Percentiles rank a stretch among this genome's conserved stretches.
phyloP scores from a whole-genome alignment of 2,797 vertebrate species.

The Hippocampus kuda region DNA sequence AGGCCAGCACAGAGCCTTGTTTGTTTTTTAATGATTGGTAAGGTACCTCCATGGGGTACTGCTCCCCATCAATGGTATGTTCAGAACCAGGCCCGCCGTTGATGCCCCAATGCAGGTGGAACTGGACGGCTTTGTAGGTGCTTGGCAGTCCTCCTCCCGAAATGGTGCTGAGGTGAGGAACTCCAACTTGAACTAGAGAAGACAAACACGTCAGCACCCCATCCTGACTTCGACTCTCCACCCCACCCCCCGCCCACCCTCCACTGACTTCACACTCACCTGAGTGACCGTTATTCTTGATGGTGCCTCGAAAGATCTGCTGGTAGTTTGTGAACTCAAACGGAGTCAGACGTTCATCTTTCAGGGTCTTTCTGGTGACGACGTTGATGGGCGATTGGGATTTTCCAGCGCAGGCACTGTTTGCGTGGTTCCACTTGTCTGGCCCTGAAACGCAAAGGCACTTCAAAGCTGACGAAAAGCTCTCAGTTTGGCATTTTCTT shows the following conservation, averaged over 20 bases:
- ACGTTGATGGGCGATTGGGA: conserved; percentile 84
- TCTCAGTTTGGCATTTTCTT: neutral
- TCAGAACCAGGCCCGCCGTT: conserved; percentile 70
- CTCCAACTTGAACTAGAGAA: conserved; percentile 66
- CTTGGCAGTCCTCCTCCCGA: conserved; percentile 59
- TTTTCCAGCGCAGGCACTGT: conserved; percentile 30
- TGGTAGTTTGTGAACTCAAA: conserved; percentile 73
- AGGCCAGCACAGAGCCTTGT: neutral
- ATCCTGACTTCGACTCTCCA: neutral
- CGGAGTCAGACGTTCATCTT: conserved; percentile 49
- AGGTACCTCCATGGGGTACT: conserved; percentile 84
- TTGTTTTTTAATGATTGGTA: too few relatives aligned
- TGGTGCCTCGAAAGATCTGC: conserved; percentile 28
- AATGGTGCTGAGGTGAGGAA: conserved; percentile 47
- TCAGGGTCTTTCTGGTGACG: conserved; percentile 56
- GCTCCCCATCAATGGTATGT: conserved; percentile 81
- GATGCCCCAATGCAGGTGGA: conserved; percentile 86
- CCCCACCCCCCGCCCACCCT: neutral
- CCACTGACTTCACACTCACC: conserved; percentile 47
- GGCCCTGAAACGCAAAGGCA: conserved; percentile 58
- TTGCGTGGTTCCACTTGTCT: conserved; percentile 48
- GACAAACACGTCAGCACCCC: neutral
- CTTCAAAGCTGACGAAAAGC: neutral
- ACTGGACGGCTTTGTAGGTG: conserved; percentile 73
- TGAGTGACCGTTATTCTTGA: conserved; percentile 80